Evolutionary conservation across 2,888 invertebrate genomes (phyloP).

Genomic region (Nysson spinosus): DNA sequence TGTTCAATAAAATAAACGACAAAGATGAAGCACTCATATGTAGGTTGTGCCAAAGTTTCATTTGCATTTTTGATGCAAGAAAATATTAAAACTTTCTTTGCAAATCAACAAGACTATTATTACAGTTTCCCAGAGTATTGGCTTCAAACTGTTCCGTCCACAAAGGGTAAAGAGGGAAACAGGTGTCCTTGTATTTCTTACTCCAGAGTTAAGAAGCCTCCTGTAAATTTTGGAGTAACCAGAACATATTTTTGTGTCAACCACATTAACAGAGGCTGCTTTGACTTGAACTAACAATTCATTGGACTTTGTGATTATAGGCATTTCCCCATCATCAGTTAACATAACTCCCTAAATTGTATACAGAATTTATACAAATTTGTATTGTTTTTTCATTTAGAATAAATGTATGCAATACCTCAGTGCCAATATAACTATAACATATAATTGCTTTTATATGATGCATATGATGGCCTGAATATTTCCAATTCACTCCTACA

Average conservation of each 20-base stretch:
- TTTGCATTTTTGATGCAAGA: too few relatives aligned
- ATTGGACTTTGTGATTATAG: slow-evolving; percentile 78
- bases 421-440: slow-evolving; percentile 77
- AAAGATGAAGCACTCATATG: too few relatives aligned
- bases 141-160: too few relatives aligned
- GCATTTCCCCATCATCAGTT: slow-evolving; percentile 80
- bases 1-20: too few relatives aligned
- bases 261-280: slow-evolving; percentile 80
- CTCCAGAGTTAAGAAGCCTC: slow-evolving; percentile 73
- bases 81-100: too few relatives aligned
- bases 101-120: too few relatives aligned
- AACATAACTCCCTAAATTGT: slow-evolving; percentile 78
- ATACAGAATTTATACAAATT: slow-evolving; percentile 34
- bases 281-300: slow-evolving; percentile 82
- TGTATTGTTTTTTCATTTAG: neutral
- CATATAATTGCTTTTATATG: slow-evolving; percentile 79
- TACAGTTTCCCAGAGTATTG: too few relatives aligned
- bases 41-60: too few relatives aligned
- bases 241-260: slow-evolving; percentile 81
- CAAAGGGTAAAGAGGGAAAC: too few relatives aligned
- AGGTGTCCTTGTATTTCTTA: slow-evolving; percentile 60
- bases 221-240: slow-evolving; percentile 80
- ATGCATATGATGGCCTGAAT: slow-evolving; percentile 68
- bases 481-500: slow-evolving; percentile 72
- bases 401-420: slow-evolving; percentile 68